Conservation (phyloP, 92 coral and sea anemone species). For the Porites divaricata region DNA sequence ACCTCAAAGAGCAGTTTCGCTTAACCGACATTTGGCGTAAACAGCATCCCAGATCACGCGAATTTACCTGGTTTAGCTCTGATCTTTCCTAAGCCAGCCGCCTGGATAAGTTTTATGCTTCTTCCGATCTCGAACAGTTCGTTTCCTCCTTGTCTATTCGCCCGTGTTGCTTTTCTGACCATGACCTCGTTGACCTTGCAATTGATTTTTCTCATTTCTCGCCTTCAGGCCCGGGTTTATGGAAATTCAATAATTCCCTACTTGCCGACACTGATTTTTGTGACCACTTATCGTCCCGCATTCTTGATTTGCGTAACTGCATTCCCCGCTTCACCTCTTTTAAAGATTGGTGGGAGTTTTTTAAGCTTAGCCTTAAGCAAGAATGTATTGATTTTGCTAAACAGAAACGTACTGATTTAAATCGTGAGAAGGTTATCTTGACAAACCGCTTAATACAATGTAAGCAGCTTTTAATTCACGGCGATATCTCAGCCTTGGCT, state of each 20-base stretch:
- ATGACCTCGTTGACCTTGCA: not conserved
- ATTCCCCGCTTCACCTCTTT: not conserved
- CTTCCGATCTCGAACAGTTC: not conserved
- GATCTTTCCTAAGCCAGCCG: not conserved
- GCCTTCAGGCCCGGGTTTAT: slow-evolving; percentile 27
- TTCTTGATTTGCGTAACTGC: not conserved
- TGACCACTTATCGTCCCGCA: not conserved
- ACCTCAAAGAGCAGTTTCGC: not conserved
- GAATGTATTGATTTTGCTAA: no score
- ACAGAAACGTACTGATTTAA: no score
- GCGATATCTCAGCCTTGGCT: not conserved
- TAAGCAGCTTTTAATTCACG: not conserved
- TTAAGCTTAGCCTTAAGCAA: no score
- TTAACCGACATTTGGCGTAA: slow-evolving; percentile 44
- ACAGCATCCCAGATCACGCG: not conserved
- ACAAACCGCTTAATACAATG: no score
- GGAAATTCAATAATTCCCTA: slow-evolving; percentile 35
- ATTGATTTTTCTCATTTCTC: not conserved
- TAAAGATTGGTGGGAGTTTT: slow-evolving; percentile 45
- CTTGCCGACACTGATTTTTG: not conserved
- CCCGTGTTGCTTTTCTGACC: slow-evolving; percentile 44
- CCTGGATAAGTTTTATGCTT: slow-evolving; percentile 28
- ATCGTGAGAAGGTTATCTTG: no score
- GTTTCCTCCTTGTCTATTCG: not conserved
- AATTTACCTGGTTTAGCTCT: slow-evolving; percentile 37